Evolutionary conservation across 35 echinoderm and acorn worm species (phyloP).

Genomic region (Holothuria glaberrima): DNA sequence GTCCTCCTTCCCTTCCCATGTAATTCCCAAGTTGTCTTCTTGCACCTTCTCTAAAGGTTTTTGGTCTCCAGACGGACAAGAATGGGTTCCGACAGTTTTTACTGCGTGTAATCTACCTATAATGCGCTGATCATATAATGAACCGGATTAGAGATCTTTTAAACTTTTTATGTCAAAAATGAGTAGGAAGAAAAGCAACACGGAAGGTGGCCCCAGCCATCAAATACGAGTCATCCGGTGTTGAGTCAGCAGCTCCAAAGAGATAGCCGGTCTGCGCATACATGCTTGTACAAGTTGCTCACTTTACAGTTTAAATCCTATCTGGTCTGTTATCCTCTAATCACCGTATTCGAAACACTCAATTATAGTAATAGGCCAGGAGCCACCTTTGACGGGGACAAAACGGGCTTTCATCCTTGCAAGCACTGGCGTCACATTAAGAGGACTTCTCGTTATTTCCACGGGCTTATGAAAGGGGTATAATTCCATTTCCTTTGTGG

Average conservation of each 20-base stretch:
- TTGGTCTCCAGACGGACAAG: no score
- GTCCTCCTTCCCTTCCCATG: no score
- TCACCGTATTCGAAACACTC: constrained; percentile 38
- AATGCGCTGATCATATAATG: constrained; percentile 1
- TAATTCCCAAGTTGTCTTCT: no score
- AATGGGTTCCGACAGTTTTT: background rate
- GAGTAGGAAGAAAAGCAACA: background rate
- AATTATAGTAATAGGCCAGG: constrained; percentile 33
- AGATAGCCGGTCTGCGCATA: no score
- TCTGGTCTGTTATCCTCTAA: constrained; percentile 2
- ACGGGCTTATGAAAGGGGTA: background rate
- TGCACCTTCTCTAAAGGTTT: no score
- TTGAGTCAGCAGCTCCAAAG: no score
- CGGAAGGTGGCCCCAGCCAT: constrained; percentile 10
- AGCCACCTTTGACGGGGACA: constrained; percentile 15
- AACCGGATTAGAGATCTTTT: constrained; percentile 10
- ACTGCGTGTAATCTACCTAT: background rate
- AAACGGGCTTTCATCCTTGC: background rate
- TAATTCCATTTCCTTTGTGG: background rate
- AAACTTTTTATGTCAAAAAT: background rate
- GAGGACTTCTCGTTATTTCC: constrained; percentile 3
- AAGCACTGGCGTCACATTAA: constrained; percentile 27
- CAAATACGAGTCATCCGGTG: no score
- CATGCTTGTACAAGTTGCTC: no score
- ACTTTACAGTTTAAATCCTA: background rate